These are phyloP conservation scores for Serilophus lunatus DNA, from an alignment of 2,113 vertebrate genomes.

Conservation along the genomic window DNA sequence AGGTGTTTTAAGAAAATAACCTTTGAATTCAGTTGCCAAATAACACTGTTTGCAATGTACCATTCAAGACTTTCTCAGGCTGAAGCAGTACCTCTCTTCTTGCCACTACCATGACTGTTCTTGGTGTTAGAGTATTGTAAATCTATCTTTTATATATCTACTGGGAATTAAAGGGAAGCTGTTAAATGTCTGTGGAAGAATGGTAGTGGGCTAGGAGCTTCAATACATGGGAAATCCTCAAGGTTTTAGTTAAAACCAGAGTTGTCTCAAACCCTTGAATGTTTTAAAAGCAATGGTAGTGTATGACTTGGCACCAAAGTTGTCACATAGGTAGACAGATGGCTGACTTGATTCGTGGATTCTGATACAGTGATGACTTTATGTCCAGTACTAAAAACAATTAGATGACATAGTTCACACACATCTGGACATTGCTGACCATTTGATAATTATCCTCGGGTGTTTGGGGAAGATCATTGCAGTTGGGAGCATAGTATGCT, in stretches of 20 bases:
- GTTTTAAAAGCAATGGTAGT: neutral
- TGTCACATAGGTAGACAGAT: neutral
- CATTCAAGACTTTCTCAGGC: neutral
- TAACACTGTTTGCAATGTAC: neutral
- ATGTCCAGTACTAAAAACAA: neutral
- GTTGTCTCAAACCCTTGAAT: neutral
- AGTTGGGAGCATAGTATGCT: neutral
- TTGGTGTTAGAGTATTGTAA: neutral
- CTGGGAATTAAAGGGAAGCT: neutral
- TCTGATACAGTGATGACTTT: neutral
- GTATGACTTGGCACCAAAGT: neutral
- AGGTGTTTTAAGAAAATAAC: neutral
- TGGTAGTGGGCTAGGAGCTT: neutral
- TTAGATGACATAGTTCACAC: neutral
- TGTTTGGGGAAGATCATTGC: neutral
- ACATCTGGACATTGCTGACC: neutral
- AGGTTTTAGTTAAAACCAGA: neutral
- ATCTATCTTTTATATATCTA: neutral
- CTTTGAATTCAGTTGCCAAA: neutral
- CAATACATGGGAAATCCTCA: neutral
- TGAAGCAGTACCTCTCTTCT: neutral
- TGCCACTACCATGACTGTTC: neutral
- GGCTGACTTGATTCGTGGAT: neutral
- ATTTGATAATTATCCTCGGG: neutral
- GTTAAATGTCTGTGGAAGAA: neutral